A percentile compares a stretch with the other conserved stretches of the same genome.
Conservation (phyloP, 2,113 vertebrate species). For the Panthera tigris region DNA sequence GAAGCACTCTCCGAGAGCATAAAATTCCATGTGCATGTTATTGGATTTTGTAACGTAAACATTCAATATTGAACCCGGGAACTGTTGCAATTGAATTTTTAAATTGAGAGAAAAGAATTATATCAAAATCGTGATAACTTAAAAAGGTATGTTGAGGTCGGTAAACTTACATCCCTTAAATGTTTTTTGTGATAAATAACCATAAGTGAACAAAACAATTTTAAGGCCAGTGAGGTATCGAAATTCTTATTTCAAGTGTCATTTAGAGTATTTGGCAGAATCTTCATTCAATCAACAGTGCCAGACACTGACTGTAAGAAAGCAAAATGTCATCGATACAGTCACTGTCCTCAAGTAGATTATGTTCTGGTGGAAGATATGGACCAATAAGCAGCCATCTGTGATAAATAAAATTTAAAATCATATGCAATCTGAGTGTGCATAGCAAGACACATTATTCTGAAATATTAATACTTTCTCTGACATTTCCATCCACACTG, state of each 20-base stretch:
- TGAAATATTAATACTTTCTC: background rate
- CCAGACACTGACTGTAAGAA: background rate
- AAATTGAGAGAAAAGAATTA: background rate
- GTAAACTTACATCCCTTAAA: background rate
- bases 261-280: background rate
- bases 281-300: background rate
- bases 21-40: background rate
- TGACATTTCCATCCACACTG: background rate
- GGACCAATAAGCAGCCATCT: background rate
- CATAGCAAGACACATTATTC: background rate
- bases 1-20: background rate
- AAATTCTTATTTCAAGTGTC: background rate
- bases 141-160: background rate
- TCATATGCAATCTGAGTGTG: background rate
- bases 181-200: background rate
- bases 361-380: background rate
- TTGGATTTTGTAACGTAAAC: background rate
- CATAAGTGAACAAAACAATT: background rate
- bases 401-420: background rate
- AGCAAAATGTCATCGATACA: background rate
- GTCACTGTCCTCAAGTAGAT: background rate
- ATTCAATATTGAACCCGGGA: background rate
- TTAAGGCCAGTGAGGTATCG: background rate
- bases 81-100: background rate
- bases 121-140: background rate